Evolutionary conservation across 2,888 invertebrate species (phyloP).

Genomic region (Polyploca ridens): DNA sequence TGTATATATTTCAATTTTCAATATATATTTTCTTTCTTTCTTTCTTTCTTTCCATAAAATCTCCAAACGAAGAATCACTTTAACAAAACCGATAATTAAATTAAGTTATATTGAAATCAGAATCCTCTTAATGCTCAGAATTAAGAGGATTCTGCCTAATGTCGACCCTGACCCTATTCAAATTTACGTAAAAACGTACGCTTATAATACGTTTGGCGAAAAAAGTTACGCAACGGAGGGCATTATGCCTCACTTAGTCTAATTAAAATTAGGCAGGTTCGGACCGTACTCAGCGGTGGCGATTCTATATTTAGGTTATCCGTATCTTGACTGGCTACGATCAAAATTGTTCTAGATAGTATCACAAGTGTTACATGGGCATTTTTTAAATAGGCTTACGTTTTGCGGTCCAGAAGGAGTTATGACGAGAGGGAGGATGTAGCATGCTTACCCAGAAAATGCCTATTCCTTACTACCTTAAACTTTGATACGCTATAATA

Average conservation of each 20-base stretch:
- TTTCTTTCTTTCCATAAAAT: no score
- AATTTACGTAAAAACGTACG: neutral
- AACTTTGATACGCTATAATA: no score
- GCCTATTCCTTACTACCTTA: no score
- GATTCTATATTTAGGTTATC: neutral
- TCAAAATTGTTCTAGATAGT: neutral
- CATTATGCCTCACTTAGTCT: conserved; percentile 3
- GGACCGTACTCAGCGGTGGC: neutral
- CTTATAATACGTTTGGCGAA: neutral
- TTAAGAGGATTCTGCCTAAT: no score
- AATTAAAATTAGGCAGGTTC: conserved; percentile 7
- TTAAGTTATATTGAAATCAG: neutral
- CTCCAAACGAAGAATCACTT: neutral
- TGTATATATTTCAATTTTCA: no score
- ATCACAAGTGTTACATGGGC: no score
- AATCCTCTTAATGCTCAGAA: no score
- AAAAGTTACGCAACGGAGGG: neutral
- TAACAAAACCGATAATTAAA: neutral
- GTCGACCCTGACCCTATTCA: neutral
- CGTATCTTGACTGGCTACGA: neutral
- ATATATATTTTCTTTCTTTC: no score
- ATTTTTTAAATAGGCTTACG: no score
- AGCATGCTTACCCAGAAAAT: no score
- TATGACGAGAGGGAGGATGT: no score
- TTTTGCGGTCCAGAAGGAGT: no score